Percentiles rank a stretch among this genome's conserved stretches.
These are phyloP conservation scores for Balaenoptera acutorostrata DNA, from an alignment of 2,113 vertebrate genomes.

Conservation along the genomic window DNA sequence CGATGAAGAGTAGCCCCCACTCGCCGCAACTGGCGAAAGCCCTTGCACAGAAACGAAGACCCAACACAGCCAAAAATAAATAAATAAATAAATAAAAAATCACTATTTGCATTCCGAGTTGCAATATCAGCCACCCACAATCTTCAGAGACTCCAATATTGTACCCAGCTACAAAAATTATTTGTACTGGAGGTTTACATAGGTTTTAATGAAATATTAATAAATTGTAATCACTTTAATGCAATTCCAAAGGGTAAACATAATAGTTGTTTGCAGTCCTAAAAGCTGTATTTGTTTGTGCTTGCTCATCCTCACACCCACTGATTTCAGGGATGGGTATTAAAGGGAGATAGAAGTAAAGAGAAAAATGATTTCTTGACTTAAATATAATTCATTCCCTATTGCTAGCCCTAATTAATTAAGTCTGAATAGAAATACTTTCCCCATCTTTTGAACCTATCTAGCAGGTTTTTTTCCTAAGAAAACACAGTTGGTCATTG, in stretches of 20 bases:
- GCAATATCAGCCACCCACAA: not conserved
- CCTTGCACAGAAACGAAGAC: too few relatives aligned
- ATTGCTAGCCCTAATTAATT: not conserved
- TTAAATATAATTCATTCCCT: not conserved
- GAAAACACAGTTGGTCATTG: not conserved
- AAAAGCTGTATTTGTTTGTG: not conserved
- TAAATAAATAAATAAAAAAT: not conserved
- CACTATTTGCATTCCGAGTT: not conserved
- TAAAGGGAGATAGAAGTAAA: not conserved
- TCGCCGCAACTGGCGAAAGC: too few relatives aligned
- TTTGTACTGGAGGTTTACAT: not conserved
- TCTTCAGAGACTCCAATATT: not conserved
- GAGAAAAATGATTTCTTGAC: not conserved
- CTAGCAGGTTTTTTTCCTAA: not conserved
- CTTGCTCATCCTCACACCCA: not conserved
- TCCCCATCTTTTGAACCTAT: not conserved
- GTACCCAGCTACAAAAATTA: not conserved
- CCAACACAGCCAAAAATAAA: too few relatives aligned
- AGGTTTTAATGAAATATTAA: conserved; percentile 17
- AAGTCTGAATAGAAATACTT: not conserved
- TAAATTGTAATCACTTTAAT: not conserved
- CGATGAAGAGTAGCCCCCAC: too few relatives aligned
- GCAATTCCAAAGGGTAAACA: not conserved
- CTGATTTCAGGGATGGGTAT: not conserved
- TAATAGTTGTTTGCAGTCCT: not conserved